A percentile compares a stretch with the other conserved stretches of the same genome.
Evolutionary conservation across 2,888 invertebrate genomes (phyloP).

Genomic region (Ormyrus thymus): DNA sequence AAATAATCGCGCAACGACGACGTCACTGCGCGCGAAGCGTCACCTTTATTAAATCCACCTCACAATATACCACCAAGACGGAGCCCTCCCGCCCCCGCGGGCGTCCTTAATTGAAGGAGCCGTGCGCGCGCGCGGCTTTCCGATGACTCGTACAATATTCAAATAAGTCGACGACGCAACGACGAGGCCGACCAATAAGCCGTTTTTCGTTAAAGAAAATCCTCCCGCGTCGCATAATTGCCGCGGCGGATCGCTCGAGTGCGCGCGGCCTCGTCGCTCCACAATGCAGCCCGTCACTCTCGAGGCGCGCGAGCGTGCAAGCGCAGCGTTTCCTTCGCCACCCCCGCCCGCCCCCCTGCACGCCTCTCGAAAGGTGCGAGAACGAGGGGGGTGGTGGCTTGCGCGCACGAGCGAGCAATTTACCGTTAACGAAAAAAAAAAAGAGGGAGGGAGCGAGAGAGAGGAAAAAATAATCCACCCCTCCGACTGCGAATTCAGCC

Average conservation of each 20-base stretch:
- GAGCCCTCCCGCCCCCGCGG: too few relatives aligned
- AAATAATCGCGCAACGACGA: too few relatives aligned
- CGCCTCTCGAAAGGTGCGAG: constrained; percentile 14
- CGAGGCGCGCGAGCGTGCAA: background rate
- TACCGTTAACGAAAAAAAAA: too few relatives aligned
- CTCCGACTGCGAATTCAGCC: too few relatives aligned
- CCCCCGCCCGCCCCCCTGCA: background rate
- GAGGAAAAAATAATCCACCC: too few relatives aligned
- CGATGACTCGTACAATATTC: constrained; percentile 60
- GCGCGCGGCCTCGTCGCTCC: constrained; percentile 35
- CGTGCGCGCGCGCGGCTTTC: constrained; percentile 27
- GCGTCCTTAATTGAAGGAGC: too few relatives aligned
- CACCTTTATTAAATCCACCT: too few relatives aligned
- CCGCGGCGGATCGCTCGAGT: constrained; percentile 56
- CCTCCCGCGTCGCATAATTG: constrained; percentile 56
- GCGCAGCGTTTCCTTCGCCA: constrained; percentile 56
- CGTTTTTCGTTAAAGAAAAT: constrained; percentile 56
- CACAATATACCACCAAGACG: too few relatives aligned
- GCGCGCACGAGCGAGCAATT: too few relatives aligned
- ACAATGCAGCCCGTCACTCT: background rate
- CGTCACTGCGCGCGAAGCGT: too few relatives aligned
- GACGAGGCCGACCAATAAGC: constrained; percentile 50
- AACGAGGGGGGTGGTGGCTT: background rate
- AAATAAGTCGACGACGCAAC: constrained; percentile 45
- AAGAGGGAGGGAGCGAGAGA: too few relatives aligned